These are phyloP conservation scores for Aspidiotus destructor DNA, from an alignment of 2,888 invertebrate genomes.

Conservation along the genomic window DNA sequence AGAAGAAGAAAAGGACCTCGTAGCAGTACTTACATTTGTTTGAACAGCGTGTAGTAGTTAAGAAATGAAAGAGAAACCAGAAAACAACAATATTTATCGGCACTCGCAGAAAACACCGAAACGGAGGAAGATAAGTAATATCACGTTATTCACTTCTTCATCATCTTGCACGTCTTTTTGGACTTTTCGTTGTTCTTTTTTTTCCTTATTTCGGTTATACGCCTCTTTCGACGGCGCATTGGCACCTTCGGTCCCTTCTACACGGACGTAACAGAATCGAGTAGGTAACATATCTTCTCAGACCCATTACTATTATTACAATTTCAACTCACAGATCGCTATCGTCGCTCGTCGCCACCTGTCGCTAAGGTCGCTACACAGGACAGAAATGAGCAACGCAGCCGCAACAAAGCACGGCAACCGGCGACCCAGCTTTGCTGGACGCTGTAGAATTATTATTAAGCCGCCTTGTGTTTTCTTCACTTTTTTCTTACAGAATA, in stretches of 20 bases:
- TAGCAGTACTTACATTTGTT: conserved; percentile 31
- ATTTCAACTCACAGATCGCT: too few species aligned
- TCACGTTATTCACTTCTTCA: conserved; percentile 42
- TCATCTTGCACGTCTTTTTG: conserved; percentile 44
- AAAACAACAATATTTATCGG: conserved; percentile 28
- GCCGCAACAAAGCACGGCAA: too few species aligned
- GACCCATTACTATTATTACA: too few species aligned
- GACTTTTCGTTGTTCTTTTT: conserved; percentile 39
- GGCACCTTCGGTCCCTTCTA: conserved; percentile 12
- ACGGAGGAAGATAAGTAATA: conserved; percentile 35
- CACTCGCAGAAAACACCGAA: conserved; percentile 33
- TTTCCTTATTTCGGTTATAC: conserved; percentile 36
- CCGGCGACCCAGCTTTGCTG: too few species aligned
- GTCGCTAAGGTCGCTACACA: too few species aligned
- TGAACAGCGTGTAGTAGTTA: conserved; percentile 33
- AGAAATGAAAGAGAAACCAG: conserved; percentile 34
- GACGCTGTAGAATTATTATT: too few species aligned
- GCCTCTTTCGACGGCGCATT: conserved; percentile 30
- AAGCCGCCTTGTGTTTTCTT: too few species aligned
- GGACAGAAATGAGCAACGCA: too few species aligned
- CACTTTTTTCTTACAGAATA: too few species aligned
- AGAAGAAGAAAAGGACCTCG: conserved; percentile 32
- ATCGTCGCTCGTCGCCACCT: too few species aligned
- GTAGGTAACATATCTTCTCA: background rate
- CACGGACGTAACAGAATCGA: background rate